phyloP scores from a whole-genome alignment of 2,113 vertebrate species.

The Platycercus adscitus region DNA sequence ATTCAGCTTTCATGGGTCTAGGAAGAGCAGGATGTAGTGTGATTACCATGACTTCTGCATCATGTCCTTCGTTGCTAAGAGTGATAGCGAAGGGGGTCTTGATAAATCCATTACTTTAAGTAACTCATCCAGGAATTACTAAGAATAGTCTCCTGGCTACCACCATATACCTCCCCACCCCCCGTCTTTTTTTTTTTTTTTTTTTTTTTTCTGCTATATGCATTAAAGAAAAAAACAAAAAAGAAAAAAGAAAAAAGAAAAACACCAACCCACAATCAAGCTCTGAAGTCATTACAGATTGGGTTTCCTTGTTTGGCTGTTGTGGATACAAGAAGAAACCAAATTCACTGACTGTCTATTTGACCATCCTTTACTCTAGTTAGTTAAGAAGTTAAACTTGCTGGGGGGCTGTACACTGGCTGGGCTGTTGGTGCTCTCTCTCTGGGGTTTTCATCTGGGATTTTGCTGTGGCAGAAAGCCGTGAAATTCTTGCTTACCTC shows the following conservation, averaged over 20 bases:
- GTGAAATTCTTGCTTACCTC: neutral
- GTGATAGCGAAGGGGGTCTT: neutral
- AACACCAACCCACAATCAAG: neutral
- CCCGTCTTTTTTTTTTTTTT: neutral
- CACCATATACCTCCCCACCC: too few species aligned
- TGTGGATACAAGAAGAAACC: neutral
- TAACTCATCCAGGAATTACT: neutral
- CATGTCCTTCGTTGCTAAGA: neutral
- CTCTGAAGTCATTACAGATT: neutral
- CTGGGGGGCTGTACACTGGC: neutral
- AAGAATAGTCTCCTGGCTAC: neutral
- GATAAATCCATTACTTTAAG: neutral
- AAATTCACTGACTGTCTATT: neutral
- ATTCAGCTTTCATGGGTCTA: neutral
- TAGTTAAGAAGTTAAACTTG: neutral
- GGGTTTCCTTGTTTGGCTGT: neutral
- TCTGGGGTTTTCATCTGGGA: neutral
- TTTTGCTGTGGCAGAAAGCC: neutral
- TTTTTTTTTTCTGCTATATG: neutral
- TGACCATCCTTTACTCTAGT: neutral
- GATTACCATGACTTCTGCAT: neutral
- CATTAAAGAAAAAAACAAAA: too few species aligned
- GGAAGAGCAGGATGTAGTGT: neutral
- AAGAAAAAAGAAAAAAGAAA: neutral
- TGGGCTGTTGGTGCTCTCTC: rapidly evolving